These are phyloP conservation scores for Tyria jacobaeae DNA, from an alignment of 2,888 invertebrate species.

Conservation along the genomic window DNA sequence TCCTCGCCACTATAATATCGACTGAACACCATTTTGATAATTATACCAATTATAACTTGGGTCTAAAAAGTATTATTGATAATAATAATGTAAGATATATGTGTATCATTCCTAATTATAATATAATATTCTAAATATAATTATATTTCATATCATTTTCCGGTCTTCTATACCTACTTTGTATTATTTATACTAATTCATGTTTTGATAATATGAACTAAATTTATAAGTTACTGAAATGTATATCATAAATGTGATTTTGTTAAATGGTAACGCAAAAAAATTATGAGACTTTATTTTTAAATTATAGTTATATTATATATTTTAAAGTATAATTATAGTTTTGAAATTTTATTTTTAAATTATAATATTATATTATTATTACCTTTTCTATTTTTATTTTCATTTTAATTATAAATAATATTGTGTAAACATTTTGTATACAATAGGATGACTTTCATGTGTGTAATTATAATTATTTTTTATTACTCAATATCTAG, in stretches of 20 bases:
- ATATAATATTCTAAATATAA: not conserved
- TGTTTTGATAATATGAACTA: not conserved
- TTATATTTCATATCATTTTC: constrained; percentile 3
- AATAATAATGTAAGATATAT: not conserved
- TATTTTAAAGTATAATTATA: too few relatives aligned
- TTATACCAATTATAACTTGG: constrained; percentile 7
- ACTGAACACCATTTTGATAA: constrained; percentile 16
- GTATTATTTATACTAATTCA: constrained; percentile 5
- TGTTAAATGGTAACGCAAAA: not conserved
- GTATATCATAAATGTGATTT: too few relatives aligned
- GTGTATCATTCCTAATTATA: constrained; percentile 4
- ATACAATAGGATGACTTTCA: too few relatives aligned
- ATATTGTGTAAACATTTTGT: too few relatives aligned
- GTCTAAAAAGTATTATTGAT: constrained; percentile 7
- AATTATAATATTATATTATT: not conserved
- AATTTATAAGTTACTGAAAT: too few relatives aligned
- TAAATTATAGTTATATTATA: too few relatives aligned
- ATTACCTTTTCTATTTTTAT: too few relatives aligned
- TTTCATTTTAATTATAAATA: too few relatives aligned
- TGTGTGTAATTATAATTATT: not conserved
- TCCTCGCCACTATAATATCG: constrained; percentile 8
- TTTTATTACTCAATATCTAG: not conserved
- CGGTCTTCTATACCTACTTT: not conserved
- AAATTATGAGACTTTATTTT: not conserved
- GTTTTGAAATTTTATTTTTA: too few relatives aligned